These are phyloP conservation scores for Balearica regulorum DNA, from an alignment of 2,797 vertebrate species.

Conservation along the genomic window DNA sequence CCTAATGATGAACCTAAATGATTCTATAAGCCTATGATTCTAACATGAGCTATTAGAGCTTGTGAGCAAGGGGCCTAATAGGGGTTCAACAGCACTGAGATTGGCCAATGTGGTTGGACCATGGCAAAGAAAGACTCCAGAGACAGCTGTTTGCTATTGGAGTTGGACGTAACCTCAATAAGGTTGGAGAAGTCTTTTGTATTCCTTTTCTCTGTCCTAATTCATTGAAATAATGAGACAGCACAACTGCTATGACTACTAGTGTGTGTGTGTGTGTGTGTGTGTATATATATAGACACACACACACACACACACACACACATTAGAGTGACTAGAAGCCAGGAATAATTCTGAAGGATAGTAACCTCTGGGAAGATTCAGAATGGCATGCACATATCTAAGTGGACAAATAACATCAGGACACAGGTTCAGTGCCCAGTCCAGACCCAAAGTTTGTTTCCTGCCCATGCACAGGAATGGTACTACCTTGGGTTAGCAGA, in stretches of 20 bases:
- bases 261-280: no score
- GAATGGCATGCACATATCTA: not conserved
- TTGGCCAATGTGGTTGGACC: not conserved
- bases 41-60: not conserved
- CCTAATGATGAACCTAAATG: not conserved
- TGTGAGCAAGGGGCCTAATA: not conserved
- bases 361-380: not conserved
- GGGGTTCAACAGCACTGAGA: not conserved
- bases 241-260: not conserved
- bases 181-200: not conserved
- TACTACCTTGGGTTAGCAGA: not conserved
- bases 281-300: not conserved
- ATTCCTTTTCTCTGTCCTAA: not conserved
- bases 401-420: not conserved
- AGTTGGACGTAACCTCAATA: not conserved
- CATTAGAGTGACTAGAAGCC: not conserved
- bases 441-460: not conserved
- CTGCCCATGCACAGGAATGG: not conserved
- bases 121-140: not conserved
- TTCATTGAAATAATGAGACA: not conserved
- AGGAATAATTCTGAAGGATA: not conserved
- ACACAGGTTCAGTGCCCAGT: not conserved
- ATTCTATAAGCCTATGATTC: not conserved
- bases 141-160: not conserved
- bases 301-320: no score